Percentiles rank a stretch among this genome's conserved stretches.
These are phyloP conservation scores for Esperia sulphurella DNA, from an alignment of 2,888 invertebrate genomes.

Conservation along the genomic window DNA sequence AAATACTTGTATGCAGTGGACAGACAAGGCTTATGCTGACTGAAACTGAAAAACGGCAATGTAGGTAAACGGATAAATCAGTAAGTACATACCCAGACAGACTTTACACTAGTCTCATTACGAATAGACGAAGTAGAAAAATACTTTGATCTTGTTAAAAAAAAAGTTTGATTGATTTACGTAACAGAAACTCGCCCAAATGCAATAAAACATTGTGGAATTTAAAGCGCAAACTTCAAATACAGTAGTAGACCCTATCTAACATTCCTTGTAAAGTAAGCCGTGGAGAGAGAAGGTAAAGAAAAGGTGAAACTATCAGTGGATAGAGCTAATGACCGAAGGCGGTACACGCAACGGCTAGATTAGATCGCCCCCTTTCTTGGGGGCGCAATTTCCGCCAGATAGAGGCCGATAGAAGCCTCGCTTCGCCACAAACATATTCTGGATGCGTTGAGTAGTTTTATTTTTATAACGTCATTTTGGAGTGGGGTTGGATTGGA, in stretches of 20 bases:
- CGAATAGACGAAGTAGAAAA: too few relatives aligned
- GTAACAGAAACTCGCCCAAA: too few relatives aligned
- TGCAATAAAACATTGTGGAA: not conserved
- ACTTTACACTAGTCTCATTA: too few relatives aligned
- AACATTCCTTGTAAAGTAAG: conserved; percentile 16
- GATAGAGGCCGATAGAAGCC: conserved; percentile 21
- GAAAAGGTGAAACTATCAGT: conserved; percentile 52
- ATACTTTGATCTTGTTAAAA: too few relatives aligned
- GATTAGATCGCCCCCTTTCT: conserved; percentile 67
- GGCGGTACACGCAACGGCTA: conserved; percentile 61
- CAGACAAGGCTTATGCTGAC: too few relatives aligned
- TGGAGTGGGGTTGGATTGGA: not conserved
- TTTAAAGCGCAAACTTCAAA: not conserved
- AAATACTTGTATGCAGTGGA: too few relatives aligned
- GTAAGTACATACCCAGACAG: too few relatives aligned
- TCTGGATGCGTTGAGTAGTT: not conserved
- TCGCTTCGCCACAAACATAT: not conserved
- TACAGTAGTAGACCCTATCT: conserved; percentile 5
- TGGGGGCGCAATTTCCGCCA: conserved; percentile 68
- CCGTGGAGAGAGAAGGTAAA: conserved; percentile 23
- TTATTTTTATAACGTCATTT: not conserved
- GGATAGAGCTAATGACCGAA: conserved; percentile 60
- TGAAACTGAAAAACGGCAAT: too few relatives aligned
- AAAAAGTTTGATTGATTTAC: too few relatives aligned
- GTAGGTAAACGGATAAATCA: too few relatives aligned